Evolutionary conservation across 2,113 vertebrate genomes (phyloP).

Genomic region (Scartelaos histophorus): DNA sequence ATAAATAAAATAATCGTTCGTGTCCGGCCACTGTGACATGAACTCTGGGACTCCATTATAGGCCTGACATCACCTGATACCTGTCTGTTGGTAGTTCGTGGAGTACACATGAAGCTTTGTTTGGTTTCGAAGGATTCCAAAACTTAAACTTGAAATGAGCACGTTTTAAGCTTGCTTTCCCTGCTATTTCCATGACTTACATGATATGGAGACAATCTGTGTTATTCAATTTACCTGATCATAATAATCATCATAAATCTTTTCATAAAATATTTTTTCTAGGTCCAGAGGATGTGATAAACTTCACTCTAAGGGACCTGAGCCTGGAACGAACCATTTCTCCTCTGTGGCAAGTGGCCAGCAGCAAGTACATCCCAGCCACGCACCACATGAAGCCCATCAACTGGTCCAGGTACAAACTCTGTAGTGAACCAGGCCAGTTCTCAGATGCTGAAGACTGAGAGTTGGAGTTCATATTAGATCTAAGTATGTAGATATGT

Average conservation of each 20-base stretch:
- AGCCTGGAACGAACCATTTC: conserved; percentile 10
- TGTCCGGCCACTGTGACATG: too few species aligned
- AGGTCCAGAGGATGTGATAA: conserved; percentile 69
- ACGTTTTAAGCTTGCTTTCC: background rate
- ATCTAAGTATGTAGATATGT: background rate
- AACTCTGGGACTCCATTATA: too few species aligned
- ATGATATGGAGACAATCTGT: background rate
- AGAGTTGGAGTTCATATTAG: conserved; percentile 12
- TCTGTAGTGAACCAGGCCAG: conserved; percentile 53
- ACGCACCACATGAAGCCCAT: conserved; percentile 58
- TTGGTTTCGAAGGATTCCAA: too few species aligned
- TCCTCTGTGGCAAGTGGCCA: background rate
- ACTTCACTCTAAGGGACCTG: conserved; percentile 22
- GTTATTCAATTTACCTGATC: background rate
- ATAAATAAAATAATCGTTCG: too few species aligned
- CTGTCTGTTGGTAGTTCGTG: too few species aligned
- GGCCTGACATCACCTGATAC: too few species aligned
- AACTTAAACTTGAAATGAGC: too few species aligned
- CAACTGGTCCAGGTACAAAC: conserved; percentile 24
- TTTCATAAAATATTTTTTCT: background rate
- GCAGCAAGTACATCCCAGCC: conserved; percentile 54
- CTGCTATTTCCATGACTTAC: background rate
- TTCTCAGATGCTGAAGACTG: conserved; percentile 69
- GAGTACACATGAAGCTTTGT: background rate
- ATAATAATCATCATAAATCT: too few species aligned